A percentile compares a stretch with the other conserved stretches of the same genome.
Evolutionary conservation across 2,888 invertebrate genomes (phyloP).

Genomic region (Callyntrura guangdongensis): DNA sequence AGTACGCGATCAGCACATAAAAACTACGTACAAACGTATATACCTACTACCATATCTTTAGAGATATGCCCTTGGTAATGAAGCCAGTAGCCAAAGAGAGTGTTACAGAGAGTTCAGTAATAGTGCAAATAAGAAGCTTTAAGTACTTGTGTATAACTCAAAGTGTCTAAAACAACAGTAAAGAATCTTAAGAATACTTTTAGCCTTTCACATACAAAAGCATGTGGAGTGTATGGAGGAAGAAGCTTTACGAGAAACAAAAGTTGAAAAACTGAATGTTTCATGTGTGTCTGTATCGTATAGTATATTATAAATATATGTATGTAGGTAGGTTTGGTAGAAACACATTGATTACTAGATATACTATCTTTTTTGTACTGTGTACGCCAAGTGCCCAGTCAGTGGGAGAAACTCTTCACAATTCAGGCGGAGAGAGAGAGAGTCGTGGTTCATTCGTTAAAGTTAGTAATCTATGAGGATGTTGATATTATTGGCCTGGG

Average conservation of each 20-base stretch:
- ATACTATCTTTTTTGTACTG: neutral
- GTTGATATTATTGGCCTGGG: conserved; percentile 72
- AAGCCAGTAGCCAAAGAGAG: conserved; percentile 1
- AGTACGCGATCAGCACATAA: neutral
- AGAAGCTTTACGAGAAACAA: conserved; percentile 41
- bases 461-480: conserved; percentile 69
- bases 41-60: neutral
- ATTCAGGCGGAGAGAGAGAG: conserved; percentile 3
- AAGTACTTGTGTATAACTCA: conserved; percentile 52
- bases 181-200: conserved; percentile 58
- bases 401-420: conserved; percentile 21
- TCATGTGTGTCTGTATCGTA: neutral
- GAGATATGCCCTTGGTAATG: neutral
- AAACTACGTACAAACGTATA: neutral
- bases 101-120: conserved; percentile 1
- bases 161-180: conserved; percentile 60
- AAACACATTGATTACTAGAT: conserved; percentile 1
- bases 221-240: neutral
- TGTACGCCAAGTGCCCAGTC: conserved; percentile 26
- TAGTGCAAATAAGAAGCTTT: conserved; percentile 2
- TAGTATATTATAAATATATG: neutral
- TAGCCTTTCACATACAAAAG: neutral
- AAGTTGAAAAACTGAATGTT: conserved; percentile 23
- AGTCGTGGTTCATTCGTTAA: conserved; percentile 61
- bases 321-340: neutral